Base-by-base conservation (phyloP, 2,888 invertebrate species). In the Aspidapion aeneum region DNA sequence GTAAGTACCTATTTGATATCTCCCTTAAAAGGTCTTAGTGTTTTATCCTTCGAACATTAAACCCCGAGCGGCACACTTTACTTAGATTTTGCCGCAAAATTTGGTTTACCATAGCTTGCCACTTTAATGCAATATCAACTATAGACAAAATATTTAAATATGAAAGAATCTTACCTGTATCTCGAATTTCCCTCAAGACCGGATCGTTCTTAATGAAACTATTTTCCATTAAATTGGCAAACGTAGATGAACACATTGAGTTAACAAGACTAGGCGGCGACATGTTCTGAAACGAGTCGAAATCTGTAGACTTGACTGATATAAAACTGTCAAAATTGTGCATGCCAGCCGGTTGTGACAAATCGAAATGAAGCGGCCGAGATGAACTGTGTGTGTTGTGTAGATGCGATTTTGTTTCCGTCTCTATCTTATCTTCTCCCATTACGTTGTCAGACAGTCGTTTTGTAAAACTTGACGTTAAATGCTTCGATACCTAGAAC, bases 231-330 rank as follows among this genome's bases (percentile, higher is more conserved):
- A 80, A 70, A 68, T 77, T 80, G n/a, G 78, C 76, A 68, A 80
- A 80, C 2, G 78, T 80, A 7, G 80, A 79, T 18, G 80, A 80
- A 71, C 79, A 80, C 74, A 80, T 74, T 0, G 86, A 86, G 17
- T 85, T 86, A 17, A 86, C 85, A 20, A 87, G 79, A 69, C 86
- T 86, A 0, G 87, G 86, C 0, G 86, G 86, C 0, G 81, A 81
- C 78, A 80, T 80, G 68, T 81, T 81, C 65, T 78, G 77, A 69
- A 81, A 80, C 17, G 78, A 78, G 81, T 86, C 85, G 77, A 83
- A 74, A 54, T 83, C 77, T 18, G 82, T 80, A 65, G 82, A 82
- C 69, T 69, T 72, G 5, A 74, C 72, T n/a, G n/a, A n/a, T 63
- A 76, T 66, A 49, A 79, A 75, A 57, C 75, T 77, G 62, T 80